A percentile compares a stretch with the other conserved stretches of the same genome.
Evolutionary conservation across 2,797 vertebrate species (phyloP).

Genomic region (Phylloscopus collybita): DNA sequence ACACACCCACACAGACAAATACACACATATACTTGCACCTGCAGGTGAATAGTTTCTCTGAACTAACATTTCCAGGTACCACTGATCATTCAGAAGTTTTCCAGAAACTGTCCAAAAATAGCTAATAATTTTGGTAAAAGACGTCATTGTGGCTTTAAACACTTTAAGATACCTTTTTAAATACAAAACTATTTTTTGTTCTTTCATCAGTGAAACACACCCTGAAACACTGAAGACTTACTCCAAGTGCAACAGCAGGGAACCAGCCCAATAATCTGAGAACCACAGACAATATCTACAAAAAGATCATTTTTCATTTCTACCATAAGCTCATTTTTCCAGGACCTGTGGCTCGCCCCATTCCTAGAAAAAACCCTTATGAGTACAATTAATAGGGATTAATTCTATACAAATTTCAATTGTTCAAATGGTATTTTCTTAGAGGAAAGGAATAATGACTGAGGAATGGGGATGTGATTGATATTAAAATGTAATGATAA

Average conservation of each 20-base stretch:
- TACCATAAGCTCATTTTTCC: neutral
- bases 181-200: neutral
- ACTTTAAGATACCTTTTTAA: neutral
- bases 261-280: neutral
- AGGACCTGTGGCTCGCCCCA: neutral
- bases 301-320: neutral
- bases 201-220: neutral
- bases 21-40: neutral
- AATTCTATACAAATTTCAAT: neutral
- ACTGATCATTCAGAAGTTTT: neutral
- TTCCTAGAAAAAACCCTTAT: neutral
- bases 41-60: neutral
- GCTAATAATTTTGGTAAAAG: neutral
- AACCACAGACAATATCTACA: neutral
- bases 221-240: neutral
- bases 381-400: neutral
- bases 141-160: neutral
- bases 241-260: neutral
- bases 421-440: neutral
- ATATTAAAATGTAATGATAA: neutral
- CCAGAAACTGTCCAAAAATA: neutral
- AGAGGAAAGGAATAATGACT: neutral
- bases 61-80: neutral
- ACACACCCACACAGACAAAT: neutral
- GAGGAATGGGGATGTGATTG: neutral